Conservation (phyloP, 2,113 vertebrate species). For the Hippocampus barbouri region DNA sequence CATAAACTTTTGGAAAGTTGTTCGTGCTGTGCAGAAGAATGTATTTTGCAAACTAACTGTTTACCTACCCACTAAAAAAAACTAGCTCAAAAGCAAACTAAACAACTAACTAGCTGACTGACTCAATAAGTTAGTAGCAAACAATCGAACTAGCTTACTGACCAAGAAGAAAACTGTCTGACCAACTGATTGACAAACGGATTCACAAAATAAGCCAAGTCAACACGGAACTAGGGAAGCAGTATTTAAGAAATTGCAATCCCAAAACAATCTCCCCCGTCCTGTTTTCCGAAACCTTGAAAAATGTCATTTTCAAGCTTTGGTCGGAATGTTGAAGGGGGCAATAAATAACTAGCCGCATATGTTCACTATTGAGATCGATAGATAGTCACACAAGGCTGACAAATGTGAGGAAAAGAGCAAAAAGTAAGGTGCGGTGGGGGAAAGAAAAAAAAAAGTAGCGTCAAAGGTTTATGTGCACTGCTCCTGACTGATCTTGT, state of each 20-base stretch:
- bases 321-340: not conserved
- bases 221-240: not conserved
- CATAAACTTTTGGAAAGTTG: no score
- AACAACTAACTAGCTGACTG: no score
- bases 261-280: not conserved
- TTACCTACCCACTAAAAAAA: not conserved
- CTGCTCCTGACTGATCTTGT: conserved; percentile 46
- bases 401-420: not conserved
- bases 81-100: no score
- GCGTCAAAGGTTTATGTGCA: not conserved
- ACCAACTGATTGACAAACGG: no score
- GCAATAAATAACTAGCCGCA: not conserved
- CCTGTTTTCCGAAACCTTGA: not conserved
- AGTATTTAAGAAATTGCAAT: not conserved
- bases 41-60: no score
- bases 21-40: no score
- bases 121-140: no score
- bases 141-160: no score
- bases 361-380: not conserved
- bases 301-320: not conserved
- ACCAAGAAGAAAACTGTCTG: not conserved
- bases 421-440: not conserved
- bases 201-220: no score
- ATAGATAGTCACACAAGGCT: not conserved
- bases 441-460: not conserved